These are phyloP conservation scores for Sander vitreus DNA, from an alignment of 2,113 vertebrate genomes.

Conservation along the genomic window DNA sequence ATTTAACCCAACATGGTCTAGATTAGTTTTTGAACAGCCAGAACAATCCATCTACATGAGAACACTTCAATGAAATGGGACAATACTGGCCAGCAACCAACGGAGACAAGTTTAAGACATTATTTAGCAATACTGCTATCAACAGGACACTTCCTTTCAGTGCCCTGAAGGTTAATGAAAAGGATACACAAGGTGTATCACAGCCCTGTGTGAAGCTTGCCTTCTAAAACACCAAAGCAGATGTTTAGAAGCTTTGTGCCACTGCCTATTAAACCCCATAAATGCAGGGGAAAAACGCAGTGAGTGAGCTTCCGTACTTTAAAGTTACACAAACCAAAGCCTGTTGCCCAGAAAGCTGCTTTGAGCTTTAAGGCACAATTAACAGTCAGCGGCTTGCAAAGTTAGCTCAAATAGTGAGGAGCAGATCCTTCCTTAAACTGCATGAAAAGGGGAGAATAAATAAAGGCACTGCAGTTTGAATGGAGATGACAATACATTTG, in stretches of 20 bases:
- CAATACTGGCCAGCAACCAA: conserved; percentile 43
- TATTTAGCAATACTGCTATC: conserved; percentile 63
- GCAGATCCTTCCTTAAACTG: background rate
- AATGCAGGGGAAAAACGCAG: conserved; percentile 55
- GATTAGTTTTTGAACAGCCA: background rate
- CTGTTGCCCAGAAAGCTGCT: conserved; percentile 38
- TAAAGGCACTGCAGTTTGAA: background rate
- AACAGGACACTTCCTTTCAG: conserved; percentile 63
- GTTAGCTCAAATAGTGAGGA: conserved; percentile 1
- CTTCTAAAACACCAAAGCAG: conserved; percentile 69
- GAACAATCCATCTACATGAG: conserved; percentile 35
- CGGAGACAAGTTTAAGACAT: conserved; percentile 56
- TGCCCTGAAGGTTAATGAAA: conserved; percentile 68
- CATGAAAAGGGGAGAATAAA: background rate
- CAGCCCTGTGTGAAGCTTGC: conserved; percentile 40
- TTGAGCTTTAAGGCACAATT: conserved; percentile 53
- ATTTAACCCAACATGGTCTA: conserved; percentile 21
- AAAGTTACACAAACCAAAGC: conserved; percentile 54
- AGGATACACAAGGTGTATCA: conserved; percentile 40
- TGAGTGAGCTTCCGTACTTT: conserved; percentile 56
- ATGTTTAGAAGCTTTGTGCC: conserved; percentile 69
- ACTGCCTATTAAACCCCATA: conserved; percentile 65
- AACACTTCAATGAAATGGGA: conserved; percentile 64
- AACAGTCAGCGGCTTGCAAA: conserved; percentile 1
- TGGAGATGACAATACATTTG: background rate